phyloP scores from a whole-genome alignment of 2,888 invertebrate species.

The Volucella inanis region DNA sequence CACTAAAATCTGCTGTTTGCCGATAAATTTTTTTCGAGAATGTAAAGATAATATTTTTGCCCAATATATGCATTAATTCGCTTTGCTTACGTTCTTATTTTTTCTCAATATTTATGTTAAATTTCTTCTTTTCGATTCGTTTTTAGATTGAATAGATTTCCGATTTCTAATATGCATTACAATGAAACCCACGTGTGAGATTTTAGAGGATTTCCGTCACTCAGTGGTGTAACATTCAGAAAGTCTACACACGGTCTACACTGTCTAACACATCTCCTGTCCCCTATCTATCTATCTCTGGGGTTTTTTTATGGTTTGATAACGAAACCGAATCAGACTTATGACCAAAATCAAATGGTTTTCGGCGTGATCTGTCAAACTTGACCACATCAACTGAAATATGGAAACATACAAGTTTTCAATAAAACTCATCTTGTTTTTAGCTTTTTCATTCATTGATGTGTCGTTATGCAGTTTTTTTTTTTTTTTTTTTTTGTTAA shows the following conservation, averaged over 20 bases:
- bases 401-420: neutral
- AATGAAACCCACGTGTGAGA: conserved; percentile 34
- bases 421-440: too few species aligned
- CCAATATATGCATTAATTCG: neutral
- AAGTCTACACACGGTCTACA: too few species aligned
- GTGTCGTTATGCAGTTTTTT: conserved; percentile 12
- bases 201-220: too few species aligned
- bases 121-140: conserved; percentile 26
- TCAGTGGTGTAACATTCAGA: too few species aligned
- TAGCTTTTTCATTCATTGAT: conserved; percentile 13
- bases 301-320: neutral
- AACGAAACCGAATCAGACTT: neutral
- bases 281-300: neutral
- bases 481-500: neutral
- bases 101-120: conserved; percentile 12
- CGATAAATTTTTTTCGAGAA: neutral
- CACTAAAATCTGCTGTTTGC: neutral
- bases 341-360: neutral
- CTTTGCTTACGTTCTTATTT: neutral
- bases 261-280: neutral
- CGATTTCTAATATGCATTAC: conserved; percentile 5
- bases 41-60: neutral
- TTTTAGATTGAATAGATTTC: conserved; percentile 11
- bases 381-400: neutral
- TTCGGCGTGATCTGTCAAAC: neutral